phyloP scores from a whole-genome alignment of 2,888 invertebrate genomes.

The Catocala nupta region DNA sequence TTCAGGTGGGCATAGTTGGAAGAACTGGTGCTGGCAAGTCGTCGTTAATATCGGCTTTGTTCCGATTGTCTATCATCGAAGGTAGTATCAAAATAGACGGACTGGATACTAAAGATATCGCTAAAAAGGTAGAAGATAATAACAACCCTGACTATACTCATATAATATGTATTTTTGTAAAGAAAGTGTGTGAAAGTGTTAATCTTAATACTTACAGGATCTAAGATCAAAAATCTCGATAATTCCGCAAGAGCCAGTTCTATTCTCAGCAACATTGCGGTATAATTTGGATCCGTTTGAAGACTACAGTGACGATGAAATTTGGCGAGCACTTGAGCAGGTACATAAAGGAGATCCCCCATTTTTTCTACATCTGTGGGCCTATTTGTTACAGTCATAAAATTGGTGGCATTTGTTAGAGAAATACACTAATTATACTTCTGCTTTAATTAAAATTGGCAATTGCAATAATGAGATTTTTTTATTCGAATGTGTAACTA shows the following conservation, averaged over 20 bases:
- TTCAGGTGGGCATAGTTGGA: constrained; percentile 92
- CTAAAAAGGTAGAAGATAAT: constrained; percentile 80
- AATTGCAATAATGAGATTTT: too few relatives aligned
- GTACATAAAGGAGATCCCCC: constrained; percentile 29
- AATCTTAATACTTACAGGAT: constrained; percentile 62
- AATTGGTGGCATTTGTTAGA: too few relatives aligned
- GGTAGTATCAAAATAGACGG: constrained; percentile 92
- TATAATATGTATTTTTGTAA: too few relatives aligned
- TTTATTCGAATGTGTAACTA: too few relatives aligned
- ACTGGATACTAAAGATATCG: constrained; percentile 88
- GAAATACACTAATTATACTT: too few relatives aligned
- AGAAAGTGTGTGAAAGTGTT: too few relatives aligned
- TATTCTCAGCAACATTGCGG: constrained; percentile 90
- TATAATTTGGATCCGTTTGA: constrained; percentile 92
- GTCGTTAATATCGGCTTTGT: constrained; percentile 92
- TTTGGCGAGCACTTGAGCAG: constrained; percentile 91
- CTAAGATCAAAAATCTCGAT: constrained; percentile 90
- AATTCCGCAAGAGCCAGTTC: constrained; percentile 90
- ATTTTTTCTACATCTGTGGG: too few relatives aligned
- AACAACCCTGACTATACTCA: too few relatives aligned
- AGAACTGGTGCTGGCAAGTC: constrained; percentile 96
- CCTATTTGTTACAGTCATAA: too few relatives aligned
- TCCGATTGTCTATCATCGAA: constrained; percentile 90
- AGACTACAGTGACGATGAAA: constrained; percentile 87
- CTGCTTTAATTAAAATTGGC: too few relatives aligned